Conservation (phyloP, 2,888 invertebrate species). For the Uloborus plumipes region DNA sequence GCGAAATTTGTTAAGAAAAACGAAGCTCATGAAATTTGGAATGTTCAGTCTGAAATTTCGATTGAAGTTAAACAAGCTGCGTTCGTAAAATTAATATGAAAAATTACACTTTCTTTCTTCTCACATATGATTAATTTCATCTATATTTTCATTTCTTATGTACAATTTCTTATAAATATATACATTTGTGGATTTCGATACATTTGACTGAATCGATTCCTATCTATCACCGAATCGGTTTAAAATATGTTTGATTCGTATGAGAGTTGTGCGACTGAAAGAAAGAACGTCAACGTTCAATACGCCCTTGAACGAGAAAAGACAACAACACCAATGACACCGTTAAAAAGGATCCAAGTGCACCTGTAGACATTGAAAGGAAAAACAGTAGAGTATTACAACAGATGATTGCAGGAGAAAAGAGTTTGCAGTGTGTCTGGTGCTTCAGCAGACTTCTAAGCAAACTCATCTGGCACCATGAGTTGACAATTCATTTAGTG, state of each 20-base stretch:
- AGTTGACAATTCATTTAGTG: constrained; percentile 39
- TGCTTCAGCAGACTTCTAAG: constrained; percentile 33
- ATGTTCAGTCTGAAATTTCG: no score
- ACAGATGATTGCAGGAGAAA: constrained; percentile 47
- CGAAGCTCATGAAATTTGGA: no score
- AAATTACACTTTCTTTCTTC: no score
- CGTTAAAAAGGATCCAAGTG: constrained; percentile 37
- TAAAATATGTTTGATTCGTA: constrained; percentile 53
- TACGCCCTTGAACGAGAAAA: constrained; percentile 20
- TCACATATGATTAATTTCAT: no score
- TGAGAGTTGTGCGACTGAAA: constrained; percentile 30
- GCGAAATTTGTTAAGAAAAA: no score
- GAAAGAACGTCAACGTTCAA: constrained; percentile 27
- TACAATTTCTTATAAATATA: no score
- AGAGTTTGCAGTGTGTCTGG: constrained; percentile 48
- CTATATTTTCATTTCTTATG: no score
- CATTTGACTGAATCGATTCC: no score
- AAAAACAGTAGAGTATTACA: constrained; percentile 50
- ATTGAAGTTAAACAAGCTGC: no score
- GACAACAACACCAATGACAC: constrained; percentile 46
- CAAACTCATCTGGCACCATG: constrained; percentile 55
- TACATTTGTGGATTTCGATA: no score
- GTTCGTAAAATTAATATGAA: no score
- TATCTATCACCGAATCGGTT: constrained; percentile 58
- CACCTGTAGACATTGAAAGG: constrained; percentile 51